Base-by-base conservation (phyloP, 1,140 invertebrate genomes). In the Oppia nitens region DNA sequence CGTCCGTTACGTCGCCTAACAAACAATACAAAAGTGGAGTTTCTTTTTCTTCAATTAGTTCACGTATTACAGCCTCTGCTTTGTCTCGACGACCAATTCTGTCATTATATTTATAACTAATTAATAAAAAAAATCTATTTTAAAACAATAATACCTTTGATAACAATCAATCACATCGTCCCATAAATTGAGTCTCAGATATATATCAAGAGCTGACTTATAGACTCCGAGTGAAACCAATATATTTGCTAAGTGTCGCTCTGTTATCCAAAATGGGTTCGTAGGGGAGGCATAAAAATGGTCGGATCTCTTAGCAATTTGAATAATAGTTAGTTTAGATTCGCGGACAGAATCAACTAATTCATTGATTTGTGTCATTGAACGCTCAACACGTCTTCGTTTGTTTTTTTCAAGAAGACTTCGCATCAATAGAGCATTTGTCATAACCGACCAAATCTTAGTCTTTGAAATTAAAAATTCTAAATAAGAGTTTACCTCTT, bases 121-220 rank as follows among this genome's bases (percentile, higher is more conserved):
- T 27, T 55, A 59, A 59, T 56, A 60, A 25, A 50, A 47, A 23
- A 61, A 40, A 40, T 17, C 17, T 40, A 21, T 17, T 59, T 49
- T 12, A 65, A 21, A 6, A 9, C 17, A 9, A 40, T 17, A 40
- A 40, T 40, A 40, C 29, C 50, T 21, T 21, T 84, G 85, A 66
- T 95, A 95, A 73, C 92, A 97, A 1, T 78, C 75, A 61, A 97
- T 87, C 20, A 92, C 85, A 68, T 94, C 81, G 64, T 95, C 87
- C 92, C 91, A 97, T n/a, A 85, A 71, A 61, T 87, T 75, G 11
- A 94, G 74, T 51, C 79, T 73, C 23, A 84, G 74, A 71, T 83
- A 96, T 29, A 91, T 74, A 63, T 94, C 87, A 17, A 97, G 73
- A 27, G 91, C 91, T 26, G 80, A 80, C 68, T 91, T 91, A 0